Conservation (phyloP, 2,888 invertebrate genomes). For the Synanthedon tipuliformis region DNA sequence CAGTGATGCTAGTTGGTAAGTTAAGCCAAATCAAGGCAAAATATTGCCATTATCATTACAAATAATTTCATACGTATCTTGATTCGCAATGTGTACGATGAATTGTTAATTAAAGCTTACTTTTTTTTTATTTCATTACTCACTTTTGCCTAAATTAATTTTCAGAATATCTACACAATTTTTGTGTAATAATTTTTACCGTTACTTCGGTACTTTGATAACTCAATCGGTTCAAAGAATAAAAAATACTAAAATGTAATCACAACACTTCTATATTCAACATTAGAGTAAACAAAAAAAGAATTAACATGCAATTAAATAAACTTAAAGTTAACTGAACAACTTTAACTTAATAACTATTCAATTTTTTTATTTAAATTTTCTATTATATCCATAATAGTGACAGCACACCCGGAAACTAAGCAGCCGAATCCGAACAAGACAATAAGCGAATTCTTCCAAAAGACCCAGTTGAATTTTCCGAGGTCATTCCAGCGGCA, state of each 20-base stretch:
- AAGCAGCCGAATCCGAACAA: slow-evolving; percentile 74
- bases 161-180: too few species aligned
- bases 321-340: slow-evolving; percentile 6
- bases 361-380: slow-evolving; percentile 57
- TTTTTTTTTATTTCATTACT: too few species aligned
- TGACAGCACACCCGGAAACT: slow-evolving; percentile 69
- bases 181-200: too few species aligned
- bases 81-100: too few species aligned
- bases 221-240: too few species aligned
- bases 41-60: too few species aligned
- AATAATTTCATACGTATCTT: too few species aligned
- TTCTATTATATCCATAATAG: slow-evolving; percentile 41
- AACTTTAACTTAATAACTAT: slow-evolving; percentile 7
- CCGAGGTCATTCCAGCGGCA: slow-evolving; percentile 78
- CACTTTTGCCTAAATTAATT: too few species aligned
- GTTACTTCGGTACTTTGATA: too few species aligned
- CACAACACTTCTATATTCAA: neutral
- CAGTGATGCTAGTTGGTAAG: too few species aligned
- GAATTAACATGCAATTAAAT: slow-evolving; percentile 1
- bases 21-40: too few species aligned
- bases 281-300: neutral
- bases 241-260: neutral
- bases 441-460: slow-evolving; percentile 74
- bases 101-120: too few species aligned
- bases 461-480: slow-evolving; percentile 73